Conservation (phyloP, 2,888 invertebrate genomes). For the Prostheceraeus crozeri region DNA sequence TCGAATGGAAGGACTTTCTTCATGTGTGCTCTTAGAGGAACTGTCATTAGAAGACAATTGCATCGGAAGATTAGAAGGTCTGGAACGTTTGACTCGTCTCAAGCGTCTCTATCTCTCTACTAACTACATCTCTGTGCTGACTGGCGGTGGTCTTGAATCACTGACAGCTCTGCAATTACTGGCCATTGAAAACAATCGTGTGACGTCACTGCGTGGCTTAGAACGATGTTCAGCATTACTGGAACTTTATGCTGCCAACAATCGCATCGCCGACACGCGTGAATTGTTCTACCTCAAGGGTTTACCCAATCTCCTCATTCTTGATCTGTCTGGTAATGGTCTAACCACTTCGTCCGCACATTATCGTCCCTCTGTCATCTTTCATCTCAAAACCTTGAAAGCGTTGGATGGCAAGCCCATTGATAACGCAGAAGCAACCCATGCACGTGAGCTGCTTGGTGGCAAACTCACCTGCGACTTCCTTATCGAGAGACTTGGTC, state of each 20-base stretch:
- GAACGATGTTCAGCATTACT: constrained; percentile 46
- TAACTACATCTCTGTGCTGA: constrained; percentile 31
- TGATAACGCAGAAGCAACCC: constrained; percentile 42
- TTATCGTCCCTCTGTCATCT: constrained; percentile 55
- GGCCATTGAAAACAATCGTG: constrained; percentile 51
- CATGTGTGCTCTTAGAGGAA: constrained; percentile 51
- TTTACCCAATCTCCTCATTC: constrained; percentile 49
- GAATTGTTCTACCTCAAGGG: constrained; percentile 55
- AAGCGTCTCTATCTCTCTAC: constrained; percentile 4
- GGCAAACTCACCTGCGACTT: constrained; percentile 56
- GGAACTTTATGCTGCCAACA: constrained; percentile 55
- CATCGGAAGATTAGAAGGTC: constrained; percentile 42
- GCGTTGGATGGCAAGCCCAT: constrained; percentile 55
- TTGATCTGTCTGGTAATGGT: constrained; percentile 55
- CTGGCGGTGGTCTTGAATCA: constrained; percentile 22
- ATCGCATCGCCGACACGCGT: constrained; percentile 49
- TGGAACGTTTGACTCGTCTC: constrained; percentile 4
- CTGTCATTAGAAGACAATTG: constrained; percentile 53
- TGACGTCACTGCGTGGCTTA: constrained; percentile 48
- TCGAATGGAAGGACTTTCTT: constrained; percentile 54
- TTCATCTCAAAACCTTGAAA: constrained; percentile 54
- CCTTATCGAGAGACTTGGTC: constrained; percentile 54
- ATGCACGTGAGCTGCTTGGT: constrained; percentile 55
- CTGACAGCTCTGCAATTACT: constrained; percentile 48
- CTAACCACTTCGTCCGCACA: constrained; percentile 49